Evolutionary conservation across 2,888 invertebrate species (phyloP), one percentile per base, ranked within the genome.

Genomic region (Hyposoter didymator): DNA sequence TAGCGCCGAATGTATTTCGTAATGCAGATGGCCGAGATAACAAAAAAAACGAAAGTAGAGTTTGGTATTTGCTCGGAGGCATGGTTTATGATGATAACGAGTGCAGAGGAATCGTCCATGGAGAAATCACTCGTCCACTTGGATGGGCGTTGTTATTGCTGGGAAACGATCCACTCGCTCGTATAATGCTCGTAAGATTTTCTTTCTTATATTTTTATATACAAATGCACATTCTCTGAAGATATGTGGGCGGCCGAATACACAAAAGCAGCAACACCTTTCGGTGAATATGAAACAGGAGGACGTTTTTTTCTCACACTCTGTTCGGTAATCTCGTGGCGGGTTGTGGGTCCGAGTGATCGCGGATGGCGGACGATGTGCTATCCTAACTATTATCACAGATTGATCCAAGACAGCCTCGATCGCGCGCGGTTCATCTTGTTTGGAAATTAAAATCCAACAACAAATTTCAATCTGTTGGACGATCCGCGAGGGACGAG

Each of bases 361-460:
- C 81, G 84, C 83, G 78, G 78, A 86, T 83, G 80, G 55, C 83
- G 79, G 82, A 82, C 67, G 79, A 85, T 75, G 79, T 74, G 84
- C 82, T 84, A 81, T 86, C 84, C 81, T 91, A 93, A 92, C 92
- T 93, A 93, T 92, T 93, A 93, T 93, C 93, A 93, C 93, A 93
- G 93, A 93, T 93, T 92, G 90, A 88, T 83, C 89, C 91, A 91
- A 93, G 91, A 92, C 92, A 91, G 91, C 89, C 90, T 89, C 90
- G 88, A 89, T 87, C 89, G 91, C 89, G 90, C 88, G 79, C 75
- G 87, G 87, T 88, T 90, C 85, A 85, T 64, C 88, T 87, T 87
- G 83, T 82, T 69, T 52, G 28, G 10, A 62, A 39, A 78, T 67
- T 5, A 45, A 35, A 79, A 73, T 59, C 14, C 59, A 59, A 59